A percentile compares a stretch with the other conserved stretches of the same genome.
Conservation (phyloP, 2,797 vertebrate species). For the Sebastes itinus region DNA sequence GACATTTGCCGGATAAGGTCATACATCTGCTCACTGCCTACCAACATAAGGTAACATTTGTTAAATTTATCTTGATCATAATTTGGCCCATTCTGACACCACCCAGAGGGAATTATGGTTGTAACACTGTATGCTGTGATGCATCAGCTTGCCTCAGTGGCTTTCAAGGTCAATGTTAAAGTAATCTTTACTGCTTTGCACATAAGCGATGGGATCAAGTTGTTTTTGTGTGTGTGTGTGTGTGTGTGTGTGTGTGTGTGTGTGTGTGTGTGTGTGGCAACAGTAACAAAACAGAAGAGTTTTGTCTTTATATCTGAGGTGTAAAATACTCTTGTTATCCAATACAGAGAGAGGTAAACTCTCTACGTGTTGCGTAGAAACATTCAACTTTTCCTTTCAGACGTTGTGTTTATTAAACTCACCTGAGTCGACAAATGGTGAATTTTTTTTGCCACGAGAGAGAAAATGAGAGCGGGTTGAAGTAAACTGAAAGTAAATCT, state of each 20-base stretch:
- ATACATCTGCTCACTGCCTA: background rate
- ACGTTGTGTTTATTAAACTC: background rate
- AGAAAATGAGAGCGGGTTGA: background rate
- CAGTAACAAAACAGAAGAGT: background rate
- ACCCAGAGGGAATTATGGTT: background rate
- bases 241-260: background rate
- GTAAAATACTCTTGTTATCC: background rate
- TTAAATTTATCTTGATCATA: background rate
- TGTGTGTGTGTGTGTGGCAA: background rate
- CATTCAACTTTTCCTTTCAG: background rate
- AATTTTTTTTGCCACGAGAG: background rate
- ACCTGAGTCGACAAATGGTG: constrained; percentile 5
- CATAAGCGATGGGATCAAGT: background rate
- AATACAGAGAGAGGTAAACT: background rate
- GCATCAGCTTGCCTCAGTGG: background rate
- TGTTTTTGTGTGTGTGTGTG: background rate
- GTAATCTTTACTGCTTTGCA: background rate
- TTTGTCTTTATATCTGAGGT: background rate
- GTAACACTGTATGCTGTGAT: background rate
- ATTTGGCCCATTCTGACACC: background rate
- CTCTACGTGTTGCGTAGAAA: background rate
- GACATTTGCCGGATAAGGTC: background rate
- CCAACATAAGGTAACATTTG: background rate
- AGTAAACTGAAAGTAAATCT: background rate
- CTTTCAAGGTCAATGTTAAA: constrained; percentile 24